These are phyloP conservation scores for Aphaenogaster rudis DNA, from an alignment of 1,140 invertebrate species.

Conservation along the genomic window DNA sequence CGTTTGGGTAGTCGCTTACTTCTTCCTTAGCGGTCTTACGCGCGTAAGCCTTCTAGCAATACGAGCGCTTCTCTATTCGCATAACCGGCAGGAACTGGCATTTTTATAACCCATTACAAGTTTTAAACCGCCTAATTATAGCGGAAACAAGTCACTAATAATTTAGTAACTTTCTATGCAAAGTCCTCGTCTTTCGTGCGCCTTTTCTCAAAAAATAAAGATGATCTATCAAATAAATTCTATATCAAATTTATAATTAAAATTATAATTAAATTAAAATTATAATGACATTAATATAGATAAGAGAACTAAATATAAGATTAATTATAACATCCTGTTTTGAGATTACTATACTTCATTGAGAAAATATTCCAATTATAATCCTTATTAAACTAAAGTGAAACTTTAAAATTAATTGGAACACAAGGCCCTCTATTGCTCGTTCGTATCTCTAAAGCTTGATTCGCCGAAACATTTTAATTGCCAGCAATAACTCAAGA, in stretches of 20 bases:
- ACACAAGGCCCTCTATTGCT: background rate
- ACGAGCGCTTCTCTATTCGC: background rate
- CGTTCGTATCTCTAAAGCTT: constrained; percentile 15
- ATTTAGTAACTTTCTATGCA: background rate
- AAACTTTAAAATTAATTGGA: constrained; percentile 23
- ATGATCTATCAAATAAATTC: background rate
- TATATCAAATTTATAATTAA: background rate
- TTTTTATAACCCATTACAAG: background rate
- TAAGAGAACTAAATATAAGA: background rate
- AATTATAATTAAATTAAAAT: background rate
- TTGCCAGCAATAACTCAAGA: constrained; percentile 19
- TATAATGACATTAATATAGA: background rate
- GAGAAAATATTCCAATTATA: background rate
- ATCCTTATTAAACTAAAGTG: background rate
- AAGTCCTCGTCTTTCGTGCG: background rate
- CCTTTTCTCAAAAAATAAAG: background rate
- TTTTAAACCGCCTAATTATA: background rate
- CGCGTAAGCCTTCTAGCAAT: background rate
- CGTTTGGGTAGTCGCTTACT: constrained; percentile 2
- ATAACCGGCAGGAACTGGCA: background rate
- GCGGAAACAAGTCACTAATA: background rate
- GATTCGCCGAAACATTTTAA: constrained; percentile 19
- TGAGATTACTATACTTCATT: background rate
- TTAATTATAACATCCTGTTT: background rate
- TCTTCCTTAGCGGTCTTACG: constrained; percentile 14